Base-by-base conservation (phyloP, 2,888 invertebrate genomes). In the Sisyra terminalis region DNA sequence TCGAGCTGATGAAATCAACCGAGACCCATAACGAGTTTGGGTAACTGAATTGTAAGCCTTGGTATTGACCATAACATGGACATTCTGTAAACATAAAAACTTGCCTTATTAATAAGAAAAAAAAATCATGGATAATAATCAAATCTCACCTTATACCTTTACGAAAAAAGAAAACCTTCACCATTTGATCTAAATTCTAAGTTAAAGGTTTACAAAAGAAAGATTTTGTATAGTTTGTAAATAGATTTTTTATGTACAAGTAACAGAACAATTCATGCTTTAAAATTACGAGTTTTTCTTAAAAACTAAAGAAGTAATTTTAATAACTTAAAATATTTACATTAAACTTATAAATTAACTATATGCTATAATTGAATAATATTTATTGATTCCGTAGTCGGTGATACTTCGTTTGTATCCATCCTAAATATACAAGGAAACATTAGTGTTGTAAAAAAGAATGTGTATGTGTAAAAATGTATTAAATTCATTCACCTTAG, bases 1-100 rank as follows among this genome's bases (percentile, higher is more conserved):
- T n/a, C n/a, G n/a, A n/a, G n/a, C n/a, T n/a, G n/a, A n/a, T n/a
- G n/a, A 29, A 24, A 30, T 72, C 73, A 86, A 57, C 85, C 83
- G 54, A 85, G 70, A 47, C 85, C 83, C 68, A 87, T 70, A 51
- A 87, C 83, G 60, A 84, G 86, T 68, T 85, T 86, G 56, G 87
- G 87, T 67, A 87, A 71, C 63, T 79, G 78, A 61, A 77, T 80
- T 45, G 82, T 81, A 57, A 80, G 75, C 65, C 84, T 76, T 52
- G 86, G 86, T 59, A 87, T 79, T 53, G 86, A 84, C 75, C 85
- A 82, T 54, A 87, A 69, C 64, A 86, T 77, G 47, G 85, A 85
- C 72, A 86, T 77, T 61, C 87, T 86, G 71, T 47, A 71, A 75
- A 59, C 46, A 51, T 50, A 48, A 49, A 48, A 51, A 48, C 51